These are phyloP conservation scores for Resseliella maxima DNA, from an alignment of 2,888 invertebrate genomes.

Conservation along the genomic window DNA sequence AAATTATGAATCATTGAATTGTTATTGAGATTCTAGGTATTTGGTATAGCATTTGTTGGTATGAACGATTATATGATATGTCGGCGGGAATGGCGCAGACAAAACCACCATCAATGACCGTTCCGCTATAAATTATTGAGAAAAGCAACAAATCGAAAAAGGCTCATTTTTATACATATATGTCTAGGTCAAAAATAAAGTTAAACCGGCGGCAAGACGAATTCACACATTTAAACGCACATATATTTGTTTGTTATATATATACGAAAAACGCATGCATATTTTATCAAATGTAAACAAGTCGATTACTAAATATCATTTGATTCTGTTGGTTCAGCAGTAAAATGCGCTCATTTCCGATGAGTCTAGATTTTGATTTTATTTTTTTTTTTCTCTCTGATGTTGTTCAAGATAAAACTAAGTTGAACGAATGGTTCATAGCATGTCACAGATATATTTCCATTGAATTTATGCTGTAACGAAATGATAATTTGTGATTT, in stretches of 20 bases:
- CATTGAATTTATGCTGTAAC: background rate
- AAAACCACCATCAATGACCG: background rate
- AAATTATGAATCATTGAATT: background rate
- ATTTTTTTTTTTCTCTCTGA: background rate
- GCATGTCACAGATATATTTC: background rate
- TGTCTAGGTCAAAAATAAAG: constrained; percentile 16
- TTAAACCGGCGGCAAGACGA: background rate
- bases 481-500: constrained; percentile 4
- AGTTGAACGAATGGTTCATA: background rate
- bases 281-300: constrained; percentile 1
- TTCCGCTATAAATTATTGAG: no score
- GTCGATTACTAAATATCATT: background rate
- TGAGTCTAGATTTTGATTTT: background rate
- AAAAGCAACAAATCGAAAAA: background rate
- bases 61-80: no score
- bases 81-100: background rate
- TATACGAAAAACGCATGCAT: no score
- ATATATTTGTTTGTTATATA: background rate
- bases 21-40: background rate
- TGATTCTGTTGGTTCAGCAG: background rate
- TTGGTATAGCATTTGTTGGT: no score
- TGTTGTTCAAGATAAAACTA: background rate
- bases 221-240: background rate
- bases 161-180: constrained; percentile 6
- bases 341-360: no score